Base-by-base conservation (phyloP, 2,888 invertebrate species). In the Leucozona laternaria region DNA sequence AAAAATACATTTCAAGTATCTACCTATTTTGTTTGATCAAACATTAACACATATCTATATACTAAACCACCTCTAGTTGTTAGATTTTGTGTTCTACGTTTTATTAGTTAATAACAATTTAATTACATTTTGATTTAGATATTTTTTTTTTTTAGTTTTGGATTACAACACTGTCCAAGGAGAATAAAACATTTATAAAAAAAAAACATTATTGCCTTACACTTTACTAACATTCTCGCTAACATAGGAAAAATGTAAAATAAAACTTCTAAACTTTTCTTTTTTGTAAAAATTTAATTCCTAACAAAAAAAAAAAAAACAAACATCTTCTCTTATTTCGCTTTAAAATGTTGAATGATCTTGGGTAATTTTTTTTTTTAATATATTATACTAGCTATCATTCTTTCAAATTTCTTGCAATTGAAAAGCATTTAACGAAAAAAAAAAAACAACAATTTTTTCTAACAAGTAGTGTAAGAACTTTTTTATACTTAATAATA, bases 81-180 rank as follows among this genome's bases (percentile, higher is more conserved):
- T 81, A 66, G 78, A 58, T 82, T 72, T 78, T 78, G 66, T 78
- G 72, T 78, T 73, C 8, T 25, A 22, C 53, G 40, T 73, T 70
- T 62, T 64, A 31, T 66, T 58, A 17, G 45, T 76, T 66, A 22
- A 53, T 2, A 25, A 40, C 17, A 2, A 37, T 72, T 40, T 45
- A 22, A 10, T 17, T 48, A 20, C 11, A 11, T 20, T 57, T 58
- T 79, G 17, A 11, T 15, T 8, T 34, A 11, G 10, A 11, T 31
- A n/a, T 75, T 48, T 20, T 57, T 37, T 34, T 10, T 50, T 53
- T 72, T 76, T 66, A 40, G n/a, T 64, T 78, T 78, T 82, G 86
- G 86, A 70, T 82, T 50, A 82, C 78, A 82, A 82, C 70, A 82
- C 73, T 78, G 50, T 71, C 64, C 60, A 60, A 70, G 55, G 28